phyloP scores from a whole-genome alignment of 2,113 vertebrate genomes.

The Ptilorrhoa leucosticta region DNA sequence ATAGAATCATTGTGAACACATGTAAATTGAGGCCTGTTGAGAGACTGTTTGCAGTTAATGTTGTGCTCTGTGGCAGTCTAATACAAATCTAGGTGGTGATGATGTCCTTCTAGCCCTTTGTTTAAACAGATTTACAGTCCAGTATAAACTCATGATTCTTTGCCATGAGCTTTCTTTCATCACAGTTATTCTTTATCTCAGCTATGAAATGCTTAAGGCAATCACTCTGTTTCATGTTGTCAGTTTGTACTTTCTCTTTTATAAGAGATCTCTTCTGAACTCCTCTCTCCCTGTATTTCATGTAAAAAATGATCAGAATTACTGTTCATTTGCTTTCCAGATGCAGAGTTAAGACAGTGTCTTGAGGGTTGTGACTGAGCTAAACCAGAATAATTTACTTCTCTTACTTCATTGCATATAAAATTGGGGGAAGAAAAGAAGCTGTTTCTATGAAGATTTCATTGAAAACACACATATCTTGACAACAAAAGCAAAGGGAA shows the following conservation, averaged over 20 bases:
- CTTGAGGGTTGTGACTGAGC: background rate
- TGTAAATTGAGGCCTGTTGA: background rate
- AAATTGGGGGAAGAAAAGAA: background rate
- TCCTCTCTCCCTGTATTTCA: background rate
- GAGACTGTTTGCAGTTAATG: background rate
- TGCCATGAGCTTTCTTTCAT: background rate
- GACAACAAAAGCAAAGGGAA: background rate
- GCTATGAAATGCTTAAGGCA: background rate
- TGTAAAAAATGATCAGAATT: background rate
- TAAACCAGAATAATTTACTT: background rate
- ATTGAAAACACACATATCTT: background rate
- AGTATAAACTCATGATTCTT: background rate
- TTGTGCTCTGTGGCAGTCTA: background rate
- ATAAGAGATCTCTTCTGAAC: background rate
- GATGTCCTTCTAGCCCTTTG: background rate
- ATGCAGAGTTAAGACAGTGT: background rate
- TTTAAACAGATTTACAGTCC: background rate
- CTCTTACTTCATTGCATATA: background rate
- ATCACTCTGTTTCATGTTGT: background rate
- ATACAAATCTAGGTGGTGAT: background rate
- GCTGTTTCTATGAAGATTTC: background rate
- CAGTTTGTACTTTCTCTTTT: background rate
- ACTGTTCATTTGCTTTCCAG: constrained; percentile 18
- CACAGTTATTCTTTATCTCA: background rate
- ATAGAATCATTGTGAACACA: background rate